Evolutionary conservation across 2,113 vertebrate genomes (phyloP).

Genomic region (Phaethornis superciliosus): DNA sequence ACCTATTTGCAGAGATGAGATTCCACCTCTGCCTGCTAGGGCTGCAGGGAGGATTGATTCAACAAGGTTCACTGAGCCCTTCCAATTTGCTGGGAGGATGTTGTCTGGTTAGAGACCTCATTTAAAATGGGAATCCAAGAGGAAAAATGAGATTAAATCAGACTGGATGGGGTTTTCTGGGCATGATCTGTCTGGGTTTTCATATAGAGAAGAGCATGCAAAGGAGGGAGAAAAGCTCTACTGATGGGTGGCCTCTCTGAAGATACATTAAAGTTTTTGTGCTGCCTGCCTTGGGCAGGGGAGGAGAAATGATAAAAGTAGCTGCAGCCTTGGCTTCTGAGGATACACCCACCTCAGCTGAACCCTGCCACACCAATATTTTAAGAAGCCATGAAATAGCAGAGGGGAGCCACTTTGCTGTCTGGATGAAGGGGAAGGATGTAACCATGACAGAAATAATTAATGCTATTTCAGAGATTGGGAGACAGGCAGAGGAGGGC

Average conservation of each 20-base stretch:
- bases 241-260: background rate
- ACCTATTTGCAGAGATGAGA: background rate
- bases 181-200: background rate
- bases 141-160: background rate
- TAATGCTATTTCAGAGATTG: background rate
- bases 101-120: background rate
- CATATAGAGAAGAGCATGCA: background rate
- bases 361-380: background rate
- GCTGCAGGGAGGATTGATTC: background rate
- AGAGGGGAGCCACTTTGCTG: background rate
- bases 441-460: background rate
- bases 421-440: background rate
- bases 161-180: accelerated
- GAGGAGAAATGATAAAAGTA: background rate
- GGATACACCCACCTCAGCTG: background rate
- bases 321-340: background rate
- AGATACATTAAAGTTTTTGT: accelerated
- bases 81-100: background rate
- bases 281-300: background rate
- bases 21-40: background rate
- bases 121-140: background rate
- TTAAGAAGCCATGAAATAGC: background rate
- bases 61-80: background rate
- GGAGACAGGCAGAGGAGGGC: background rate
- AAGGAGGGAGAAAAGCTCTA: background rate